A percentile compares a stretch with the other conserved stretches of the same genome.
Conservation (phyloP, 2,888 invertebrate genomes). For the Tenthredo scrophulariae region DNA sequence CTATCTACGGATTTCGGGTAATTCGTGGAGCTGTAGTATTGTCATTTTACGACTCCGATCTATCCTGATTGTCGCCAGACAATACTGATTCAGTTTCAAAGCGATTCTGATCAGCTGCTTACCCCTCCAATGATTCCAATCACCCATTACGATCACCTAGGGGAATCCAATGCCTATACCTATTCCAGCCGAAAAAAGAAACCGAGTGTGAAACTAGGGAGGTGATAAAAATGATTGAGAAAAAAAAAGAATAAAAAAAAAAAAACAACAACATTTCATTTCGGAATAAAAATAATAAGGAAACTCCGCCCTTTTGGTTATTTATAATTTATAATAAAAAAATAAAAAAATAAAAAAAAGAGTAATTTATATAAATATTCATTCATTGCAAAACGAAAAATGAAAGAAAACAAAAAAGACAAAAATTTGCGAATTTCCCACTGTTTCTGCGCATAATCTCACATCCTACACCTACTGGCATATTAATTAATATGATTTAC, state of each 20-base stretch:
- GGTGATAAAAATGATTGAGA: constrained; percentile 3
- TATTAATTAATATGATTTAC: background rate
- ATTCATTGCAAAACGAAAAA: no score
- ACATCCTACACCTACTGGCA: background rate
- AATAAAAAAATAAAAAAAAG: no score
- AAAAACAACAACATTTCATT: background rate
- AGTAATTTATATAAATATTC: no score
- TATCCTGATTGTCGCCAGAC: constrained; percentile 4
- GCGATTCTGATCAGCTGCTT: constrained; percentile 30
- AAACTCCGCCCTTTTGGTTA: no score
- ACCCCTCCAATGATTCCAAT: constrained; percentile 28
- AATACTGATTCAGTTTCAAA: constrained; percentile 34
- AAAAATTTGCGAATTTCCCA: background rate
- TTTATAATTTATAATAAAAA: no score
- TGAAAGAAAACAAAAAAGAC: background rate
- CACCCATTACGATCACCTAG: constrained; percentile 19
- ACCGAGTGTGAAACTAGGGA: background rate
- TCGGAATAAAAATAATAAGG: background rate
- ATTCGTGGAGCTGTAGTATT: constrained; percentile 10
- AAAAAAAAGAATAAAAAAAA: background rate
- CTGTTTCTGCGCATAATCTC: background rate
- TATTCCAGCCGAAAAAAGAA: background rate
- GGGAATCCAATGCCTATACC: background rate
- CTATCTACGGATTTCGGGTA: constrained; percentile 23
- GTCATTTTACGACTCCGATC: constrained; percentile 9